These are phyloP conservation scores for Sander lucioperca DNA, from an alignment of 2,113 vertebrate genomes.

Conservation along the genomic window DNA sequence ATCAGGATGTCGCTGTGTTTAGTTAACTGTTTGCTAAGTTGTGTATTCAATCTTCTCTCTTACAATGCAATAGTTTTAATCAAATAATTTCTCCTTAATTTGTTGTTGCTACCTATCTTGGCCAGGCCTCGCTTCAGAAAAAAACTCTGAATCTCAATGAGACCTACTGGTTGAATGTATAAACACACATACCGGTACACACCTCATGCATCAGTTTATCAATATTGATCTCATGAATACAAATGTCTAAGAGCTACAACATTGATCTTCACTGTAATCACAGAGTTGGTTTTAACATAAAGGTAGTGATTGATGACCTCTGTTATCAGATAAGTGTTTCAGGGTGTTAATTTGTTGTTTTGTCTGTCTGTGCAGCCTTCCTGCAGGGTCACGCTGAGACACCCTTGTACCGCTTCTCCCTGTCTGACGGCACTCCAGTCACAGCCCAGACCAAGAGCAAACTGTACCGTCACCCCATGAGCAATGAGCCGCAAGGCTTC, in stretches of 20 bases:
- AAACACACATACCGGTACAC: background rate
- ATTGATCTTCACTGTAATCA: constrained; percentile 46
- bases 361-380: constrained; percentile 86
- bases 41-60: background rate
- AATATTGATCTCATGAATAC: constrained; percentile 56
- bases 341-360: constrained; percentile 23
- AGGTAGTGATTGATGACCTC: constrained; percentile 33
- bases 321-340: constrained; percentile 23
- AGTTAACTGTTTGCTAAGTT: constrained; percentile 12
- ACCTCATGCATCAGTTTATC: constrained; percentile 43
- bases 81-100: constrained; percentile 11
- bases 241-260: constrained; percentile 18
- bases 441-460: constrained; percentile 97
- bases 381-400: constrained; percentile 95
- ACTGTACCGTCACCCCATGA: constrained; percentile 92
- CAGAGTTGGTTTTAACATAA: constrained; percentile 6
- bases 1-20: background rate
- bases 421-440: constrained; percentile 96
- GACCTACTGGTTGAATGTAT: constrained; percentile 26
- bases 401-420: constrained; percentile 93
- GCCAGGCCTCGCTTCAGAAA: background rate
- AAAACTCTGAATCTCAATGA: constrained; percentile 7
- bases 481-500: constrained; percentile 93
- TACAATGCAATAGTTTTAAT: background rate
- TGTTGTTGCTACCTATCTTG: background rate